Conservation (phyloP, 2,113 vertebrate species). For the Recurvirostra avosetta region DNA sequence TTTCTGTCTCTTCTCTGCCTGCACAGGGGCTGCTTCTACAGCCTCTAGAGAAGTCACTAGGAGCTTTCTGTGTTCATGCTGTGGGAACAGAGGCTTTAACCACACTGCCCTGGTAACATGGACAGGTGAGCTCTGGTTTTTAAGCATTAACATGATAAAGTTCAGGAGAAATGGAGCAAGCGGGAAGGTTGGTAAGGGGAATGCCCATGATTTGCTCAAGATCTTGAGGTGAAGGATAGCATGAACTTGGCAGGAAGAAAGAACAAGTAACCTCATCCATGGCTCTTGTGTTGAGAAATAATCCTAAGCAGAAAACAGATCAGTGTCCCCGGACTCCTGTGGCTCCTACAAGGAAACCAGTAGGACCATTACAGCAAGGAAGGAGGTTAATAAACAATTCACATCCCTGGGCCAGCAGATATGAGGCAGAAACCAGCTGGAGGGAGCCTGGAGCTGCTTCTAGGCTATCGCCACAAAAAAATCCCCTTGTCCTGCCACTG, state of each 20-base stretch:
- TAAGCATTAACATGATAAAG: not conserved
- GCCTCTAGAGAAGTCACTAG: not conserved
- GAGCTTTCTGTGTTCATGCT: not conserved
- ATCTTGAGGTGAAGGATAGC: not conserved
- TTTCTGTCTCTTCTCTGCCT: not conserved
- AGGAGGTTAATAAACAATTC: not conserved
- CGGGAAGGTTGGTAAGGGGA: not conserved
- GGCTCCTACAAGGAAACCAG: not conserved
- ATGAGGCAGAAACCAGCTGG: not conserved
- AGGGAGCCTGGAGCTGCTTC: slow-evolving; percentile 11
- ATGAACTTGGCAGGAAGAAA: not conserved
- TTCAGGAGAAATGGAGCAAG: not conserved
- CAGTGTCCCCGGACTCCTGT: not conserved
- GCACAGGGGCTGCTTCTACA: not conserved
- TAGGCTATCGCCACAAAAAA: not conserved
- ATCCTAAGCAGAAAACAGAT: not conserved
- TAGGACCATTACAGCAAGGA: not conserved
- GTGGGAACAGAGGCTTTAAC: not conserved
- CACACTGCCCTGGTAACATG: fast-evolving
- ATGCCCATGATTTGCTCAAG: not conserved
- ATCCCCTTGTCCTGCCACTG: not conserved
- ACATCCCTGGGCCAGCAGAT: not conserved
- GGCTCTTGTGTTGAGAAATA: not conserved
- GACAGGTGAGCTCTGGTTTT: not conserved
- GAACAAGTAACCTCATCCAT: not conserved